phyloP scores from a whole-genome alignment of 2,113 vertebrate genomes.

The Thymallus thymallus region DNA sequence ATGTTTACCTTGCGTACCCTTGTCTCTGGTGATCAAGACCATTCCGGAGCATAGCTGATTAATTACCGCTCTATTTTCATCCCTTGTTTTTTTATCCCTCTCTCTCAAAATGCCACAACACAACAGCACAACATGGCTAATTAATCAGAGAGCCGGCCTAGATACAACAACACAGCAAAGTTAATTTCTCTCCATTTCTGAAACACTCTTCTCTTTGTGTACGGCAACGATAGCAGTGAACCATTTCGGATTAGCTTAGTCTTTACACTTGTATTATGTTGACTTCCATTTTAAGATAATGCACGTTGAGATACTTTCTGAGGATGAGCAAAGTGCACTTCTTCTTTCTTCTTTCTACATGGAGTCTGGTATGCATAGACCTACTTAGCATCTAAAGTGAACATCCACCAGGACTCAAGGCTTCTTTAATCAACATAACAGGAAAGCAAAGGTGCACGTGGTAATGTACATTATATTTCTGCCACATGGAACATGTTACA shows the following conservation, averaged over 20 bases:
- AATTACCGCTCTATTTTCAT: conserved; percentile 72
- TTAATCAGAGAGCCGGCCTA: conserved; percentile 74
- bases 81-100: conserved; percentile 44
- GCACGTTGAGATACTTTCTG: background rate
- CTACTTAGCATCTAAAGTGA: conserved; percentile 44
- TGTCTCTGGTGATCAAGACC: conserved; percentile 35
- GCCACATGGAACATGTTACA: no score
- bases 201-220: conserved; percentile 25
- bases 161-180: conserved; percentile 52
- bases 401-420: conserved; percentile 54
- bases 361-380: conserved; percentile 34
- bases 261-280: conserved; percentile 54
- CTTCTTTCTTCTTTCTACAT: conserved; percentile 44
- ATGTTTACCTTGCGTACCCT: conserved; percentile 25
- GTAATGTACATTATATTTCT: no score
- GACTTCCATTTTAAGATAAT: conserved; percentile 40
- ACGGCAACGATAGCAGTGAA: conserved; percentile 51
- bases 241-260: conserved; percentile 51
- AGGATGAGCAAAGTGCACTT: conserved; percentile 40
- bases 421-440: conserved; percentile 57
- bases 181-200: conserved; percentile 41
- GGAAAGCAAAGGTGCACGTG: no score
- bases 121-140: conserved; percentile 68
- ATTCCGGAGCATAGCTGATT: conserved; percentile 62
- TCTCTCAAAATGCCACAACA: conserved; percentile 63